phyloP scores from a whole-genome alignment of 2,797 vertebrate genomes.

The Lagorchestes hirsutus region DNA sequence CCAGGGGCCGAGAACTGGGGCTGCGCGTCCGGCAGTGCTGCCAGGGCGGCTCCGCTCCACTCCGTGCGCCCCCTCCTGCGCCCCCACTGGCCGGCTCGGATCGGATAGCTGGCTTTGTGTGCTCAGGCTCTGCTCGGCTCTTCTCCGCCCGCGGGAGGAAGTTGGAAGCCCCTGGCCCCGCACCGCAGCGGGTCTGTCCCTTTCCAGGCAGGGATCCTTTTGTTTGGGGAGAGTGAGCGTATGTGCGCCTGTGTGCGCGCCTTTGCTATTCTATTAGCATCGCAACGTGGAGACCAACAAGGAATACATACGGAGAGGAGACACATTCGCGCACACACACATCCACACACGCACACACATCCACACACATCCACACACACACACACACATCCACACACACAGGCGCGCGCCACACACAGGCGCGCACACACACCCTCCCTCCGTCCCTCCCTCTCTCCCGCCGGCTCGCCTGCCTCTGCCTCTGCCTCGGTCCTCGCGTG shows the following conservation, averaged over 20 bases:
- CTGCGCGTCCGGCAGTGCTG: not conserved
- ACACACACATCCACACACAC: conserved; percentile 48
- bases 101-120: not conserved
- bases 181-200: not conserved
- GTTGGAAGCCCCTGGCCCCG: not conserved
- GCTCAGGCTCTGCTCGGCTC: not conserved
- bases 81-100: not conserved
- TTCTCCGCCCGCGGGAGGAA: not conserved
- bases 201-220: not conserved
- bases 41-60: not conserved
- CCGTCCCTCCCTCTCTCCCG: not conserved
- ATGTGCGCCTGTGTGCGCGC: conserved; percentile 65
- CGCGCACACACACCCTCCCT: not conserved
- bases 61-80: not conserved
- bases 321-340: conserved; percentile 55
- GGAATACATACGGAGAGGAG: conserved; percentile 41
- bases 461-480: conserved; percentile 60
- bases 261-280: conserved; percentile 69
- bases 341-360: not conserved
- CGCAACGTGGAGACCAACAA: conserved; percentile 51
- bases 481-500: conserved; percentile 55
- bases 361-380: not conserved
- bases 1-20: not conserved
- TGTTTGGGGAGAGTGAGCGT: conserved; percentile 37
- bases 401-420: not conserved